phyloP scores from a whole-genome alignment of 2,888 invertebrate species.

The Andrena dorsata region DNA sequence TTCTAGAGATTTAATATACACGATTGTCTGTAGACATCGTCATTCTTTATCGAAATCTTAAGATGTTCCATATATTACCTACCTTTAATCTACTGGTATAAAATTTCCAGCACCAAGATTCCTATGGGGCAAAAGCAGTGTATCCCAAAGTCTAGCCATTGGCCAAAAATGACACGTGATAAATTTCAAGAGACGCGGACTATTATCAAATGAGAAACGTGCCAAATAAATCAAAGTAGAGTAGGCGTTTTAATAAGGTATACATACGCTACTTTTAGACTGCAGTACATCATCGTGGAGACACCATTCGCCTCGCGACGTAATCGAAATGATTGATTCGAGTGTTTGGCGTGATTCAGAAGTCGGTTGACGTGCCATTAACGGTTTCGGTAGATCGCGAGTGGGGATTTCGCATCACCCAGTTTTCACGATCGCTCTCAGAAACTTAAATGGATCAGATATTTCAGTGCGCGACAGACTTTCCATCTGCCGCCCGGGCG shows the following conservation, averaged over 20 bases:
- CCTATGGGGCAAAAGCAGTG: no score
- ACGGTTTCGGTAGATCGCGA: constrained; percentile 1
- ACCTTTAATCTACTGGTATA: no score
- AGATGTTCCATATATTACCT: no score
- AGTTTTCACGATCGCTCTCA: constrained; percentile 32
- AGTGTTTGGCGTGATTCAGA: constrained; percentile 46
- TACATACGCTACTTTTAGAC: neutral
- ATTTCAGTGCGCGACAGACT: constrained; percentile 30
- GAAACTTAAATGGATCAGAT: constrained; percentile 54
- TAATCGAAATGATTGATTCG: constrained; percentile 53
- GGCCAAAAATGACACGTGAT: neutral
- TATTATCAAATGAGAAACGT: neutral
- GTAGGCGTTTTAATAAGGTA: constrained; percentile 13
- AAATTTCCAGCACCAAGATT: no score
- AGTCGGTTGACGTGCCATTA: constrained; percentile 34
- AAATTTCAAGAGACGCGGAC: neutral
- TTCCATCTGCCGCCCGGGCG: neutral
- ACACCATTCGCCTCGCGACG: neutral
- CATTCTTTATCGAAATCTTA: no score
- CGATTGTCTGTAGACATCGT: no score
- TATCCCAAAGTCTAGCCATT: neutral
- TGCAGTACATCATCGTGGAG: neutral
- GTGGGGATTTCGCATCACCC: constrained; percentile 25
- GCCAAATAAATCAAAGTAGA: neutral
- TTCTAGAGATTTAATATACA: no score